Conservation (phyloP, 2,797 vertebrate genomes). For the Cossypha heuglini region DNA sequence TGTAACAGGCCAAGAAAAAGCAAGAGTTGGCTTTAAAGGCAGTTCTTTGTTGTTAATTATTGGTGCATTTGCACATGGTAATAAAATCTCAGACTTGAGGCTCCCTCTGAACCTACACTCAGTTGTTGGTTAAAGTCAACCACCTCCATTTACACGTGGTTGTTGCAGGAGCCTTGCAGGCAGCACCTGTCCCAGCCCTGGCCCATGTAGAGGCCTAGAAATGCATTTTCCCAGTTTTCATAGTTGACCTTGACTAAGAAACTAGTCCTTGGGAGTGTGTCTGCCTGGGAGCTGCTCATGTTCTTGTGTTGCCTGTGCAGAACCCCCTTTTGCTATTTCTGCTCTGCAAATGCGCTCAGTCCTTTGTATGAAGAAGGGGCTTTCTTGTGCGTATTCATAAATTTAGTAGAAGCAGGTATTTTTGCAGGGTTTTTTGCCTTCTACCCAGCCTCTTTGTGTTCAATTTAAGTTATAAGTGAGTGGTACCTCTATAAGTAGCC, state of each 20-base stretch:
- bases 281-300: background rate
- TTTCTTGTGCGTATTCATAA: background rate
- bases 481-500: background rate
- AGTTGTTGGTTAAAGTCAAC: background rate
- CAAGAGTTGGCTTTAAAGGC: background rate
- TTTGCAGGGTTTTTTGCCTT: background rate
- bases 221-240: background rate
- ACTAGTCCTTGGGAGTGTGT: background rate
- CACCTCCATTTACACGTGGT: fast-evolving
- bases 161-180: background rate
- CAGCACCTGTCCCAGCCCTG: background rate
- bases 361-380: background rate
- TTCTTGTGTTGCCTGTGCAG: background rate
- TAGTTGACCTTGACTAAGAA: background rate
- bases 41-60: background rate
- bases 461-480: background rate
- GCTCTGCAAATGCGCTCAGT: background rate
- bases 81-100: background rate
- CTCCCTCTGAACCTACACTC: background rate
- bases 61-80: background rate
- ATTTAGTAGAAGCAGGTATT: background rate
- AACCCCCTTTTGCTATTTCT: background rate
- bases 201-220: background rate
- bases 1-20: background rate
- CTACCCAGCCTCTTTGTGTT: background rate